Evolutionary conservation across 2,888 invertebrate genomes (phyloP).

Genomic region (Drosophila kokeensis): DNA sequence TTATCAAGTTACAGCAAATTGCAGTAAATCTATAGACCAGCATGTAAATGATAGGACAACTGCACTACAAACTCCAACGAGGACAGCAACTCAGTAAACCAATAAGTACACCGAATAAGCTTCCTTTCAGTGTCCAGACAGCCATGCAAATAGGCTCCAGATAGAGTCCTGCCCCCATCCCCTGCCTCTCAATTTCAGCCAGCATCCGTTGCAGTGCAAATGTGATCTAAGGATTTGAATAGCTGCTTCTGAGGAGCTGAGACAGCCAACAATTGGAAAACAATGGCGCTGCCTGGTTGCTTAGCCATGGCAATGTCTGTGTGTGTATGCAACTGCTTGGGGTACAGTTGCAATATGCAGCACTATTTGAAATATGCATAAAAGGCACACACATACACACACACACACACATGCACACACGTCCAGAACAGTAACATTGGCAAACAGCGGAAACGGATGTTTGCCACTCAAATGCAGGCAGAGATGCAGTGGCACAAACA

Average conservation of each 20-base stretch:
- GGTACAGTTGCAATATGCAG: constrained; percentile 55
- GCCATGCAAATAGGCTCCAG: constrained; percentile 55
- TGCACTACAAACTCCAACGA: neutral
- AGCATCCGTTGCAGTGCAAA: constrained; percentile 30
- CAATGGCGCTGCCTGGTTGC: constrained; percentile 42
- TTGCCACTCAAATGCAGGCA: constrained; percentile 70
- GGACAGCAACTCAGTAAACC: constrained; percentile 25
- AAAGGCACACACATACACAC: constrained; percentile 30
- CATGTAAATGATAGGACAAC: constrained; percentile 39
- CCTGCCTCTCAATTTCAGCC: constrained; percentile 4
- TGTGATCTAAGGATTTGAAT: constrained; percentile 30
- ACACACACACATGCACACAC: constrained; percentile 16
- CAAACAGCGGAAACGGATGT: constrained; percentile 68
- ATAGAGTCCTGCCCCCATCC: constrained; percentile 1
- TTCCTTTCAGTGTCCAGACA: constrained; percentile 49
- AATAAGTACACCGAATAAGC: constrained; percentile 47
- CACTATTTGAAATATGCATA: constrained; percentile 64
- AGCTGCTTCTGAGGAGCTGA: constrained; percentile 7
- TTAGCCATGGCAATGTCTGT: constrained; percentile 43
- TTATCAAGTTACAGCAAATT: constrained; percentile 30
- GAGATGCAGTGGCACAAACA: constrained; percentile 46
- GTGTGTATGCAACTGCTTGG: constrained; percentile 10
- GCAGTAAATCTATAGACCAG: constrained; percentile 21
- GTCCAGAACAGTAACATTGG: constrained; percentile 43
- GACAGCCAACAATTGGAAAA: constrained; percentile 43